These are phyloP conservation scores for Poicephalus meyeri DNA, from an alignment of 2,113 vertebrate species.

Conservation along the genomic window DNA sequence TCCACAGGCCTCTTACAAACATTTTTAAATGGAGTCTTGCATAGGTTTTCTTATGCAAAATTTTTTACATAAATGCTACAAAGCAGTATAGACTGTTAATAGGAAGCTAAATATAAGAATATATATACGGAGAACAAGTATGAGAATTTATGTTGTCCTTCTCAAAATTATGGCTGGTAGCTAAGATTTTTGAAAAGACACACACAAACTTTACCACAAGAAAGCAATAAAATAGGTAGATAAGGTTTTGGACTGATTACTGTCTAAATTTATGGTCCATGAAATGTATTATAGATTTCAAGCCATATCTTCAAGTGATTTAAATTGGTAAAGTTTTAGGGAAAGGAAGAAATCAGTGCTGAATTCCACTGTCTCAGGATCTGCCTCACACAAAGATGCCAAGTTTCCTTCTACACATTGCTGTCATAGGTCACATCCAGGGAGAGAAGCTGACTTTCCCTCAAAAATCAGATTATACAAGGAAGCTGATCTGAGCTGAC, in stretches of 20 bases:
- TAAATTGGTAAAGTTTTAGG: not conserved
- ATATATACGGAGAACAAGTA: not conserved
- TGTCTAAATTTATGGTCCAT: not conserved
- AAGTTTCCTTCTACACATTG: conserved; percentile 18
- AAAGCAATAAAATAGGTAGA: not conserved
- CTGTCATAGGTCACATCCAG: conserved; percentile 38
- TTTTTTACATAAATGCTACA: not conserved
- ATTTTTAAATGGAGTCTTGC: not conserved
- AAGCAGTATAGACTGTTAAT: not conserved
- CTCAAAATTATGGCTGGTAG: not conserved
- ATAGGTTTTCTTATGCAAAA: not conserved
- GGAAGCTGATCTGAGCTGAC: conserved; percentile 61
- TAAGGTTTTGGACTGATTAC: not conserved
- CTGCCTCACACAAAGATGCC: not conserved
- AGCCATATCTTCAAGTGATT: not conserved
- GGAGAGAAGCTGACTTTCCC: conserved; percentile 44
- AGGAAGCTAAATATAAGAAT: not conserved
- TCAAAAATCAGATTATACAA: conserved; percentile 60
- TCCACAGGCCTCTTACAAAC: not conserved
- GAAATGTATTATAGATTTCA: not conserved
- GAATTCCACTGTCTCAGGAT: not conserved
- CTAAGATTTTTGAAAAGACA: not conserved
- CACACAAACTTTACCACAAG: not conserved
- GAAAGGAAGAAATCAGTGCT: not conserved
- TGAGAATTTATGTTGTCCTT: not conserved